A percentile compares a stretch with the other conserved stretches of the same genome.
These are phyloP conservation scores for Rutpela maculata DNA, from an alignment of 2,888 invertebrate species.

Conservation along the genomic window DNA sequence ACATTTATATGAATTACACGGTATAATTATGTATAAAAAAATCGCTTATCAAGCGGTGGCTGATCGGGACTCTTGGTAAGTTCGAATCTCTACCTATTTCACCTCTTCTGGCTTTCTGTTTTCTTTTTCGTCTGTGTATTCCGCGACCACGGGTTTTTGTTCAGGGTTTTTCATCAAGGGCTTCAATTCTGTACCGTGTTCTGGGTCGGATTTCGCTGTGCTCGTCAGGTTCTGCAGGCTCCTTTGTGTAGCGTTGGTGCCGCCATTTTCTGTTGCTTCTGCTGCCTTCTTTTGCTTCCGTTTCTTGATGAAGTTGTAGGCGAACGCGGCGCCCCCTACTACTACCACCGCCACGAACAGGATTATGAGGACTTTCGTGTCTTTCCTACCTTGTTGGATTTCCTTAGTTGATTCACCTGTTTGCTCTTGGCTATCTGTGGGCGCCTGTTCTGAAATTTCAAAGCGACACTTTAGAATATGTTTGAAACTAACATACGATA, in stretches of 20 bases:
- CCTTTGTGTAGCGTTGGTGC: conserved; percentile 51
- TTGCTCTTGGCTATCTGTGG: conserved; percentile 56
- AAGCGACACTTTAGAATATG: no score
- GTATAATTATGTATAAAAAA: neutral
- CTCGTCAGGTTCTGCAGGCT: conserved; percentile 43
- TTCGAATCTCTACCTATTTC: neutral
- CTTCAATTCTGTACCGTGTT: conserved; percentile 65
- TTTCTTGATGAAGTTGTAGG: conserved; percentile 77
- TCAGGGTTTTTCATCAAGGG: conserved; percentile 64
- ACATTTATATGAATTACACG: neutral
- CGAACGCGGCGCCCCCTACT: conserved; percentile 76
- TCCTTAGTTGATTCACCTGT: conserved; percentile 50
- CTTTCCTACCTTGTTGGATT: conserved; percentile 54
- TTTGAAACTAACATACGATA: no score
- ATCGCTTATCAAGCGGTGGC: neutral
- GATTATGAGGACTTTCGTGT: conserved; percentile 71
- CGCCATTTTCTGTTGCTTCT: conserved; percentile 62
- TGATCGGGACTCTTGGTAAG: neutral
- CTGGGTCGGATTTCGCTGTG: conserved; percentile 49
- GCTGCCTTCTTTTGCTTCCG: conserved; percentile 55
- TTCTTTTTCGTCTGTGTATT: conserved; percentile 61
- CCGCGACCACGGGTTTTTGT: conserved; percentile 50
- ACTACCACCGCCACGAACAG: conserved; percentile 77
- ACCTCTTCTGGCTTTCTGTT: neutral
- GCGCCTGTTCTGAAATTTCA: conserved; percentile 18